Base-by-base conservation (phyloP, 2,888 invertebrate species). In the Carcina quercana region DNA sequence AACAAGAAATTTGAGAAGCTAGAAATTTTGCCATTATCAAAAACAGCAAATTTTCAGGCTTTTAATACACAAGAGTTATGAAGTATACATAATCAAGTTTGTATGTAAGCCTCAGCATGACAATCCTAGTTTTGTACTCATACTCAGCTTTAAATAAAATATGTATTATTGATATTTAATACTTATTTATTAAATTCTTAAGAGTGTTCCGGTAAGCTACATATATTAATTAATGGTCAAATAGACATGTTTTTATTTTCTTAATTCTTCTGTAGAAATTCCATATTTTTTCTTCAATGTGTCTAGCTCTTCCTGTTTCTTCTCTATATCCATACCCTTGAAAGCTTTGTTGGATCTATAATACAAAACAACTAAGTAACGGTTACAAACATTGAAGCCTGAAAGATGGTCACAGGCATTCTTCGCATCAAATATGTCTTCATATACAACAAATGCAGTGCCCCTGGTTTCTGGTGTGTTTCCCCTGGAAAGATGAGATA, bases 371-470 rank as follows among this genome's bases (percentile, higher is more conserved):
- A 99, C 98, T 19, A 99, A 86, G 68, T 99, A 99, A 54, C 99
- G 87, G 74, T 98, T 98, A 69, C 98, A 98, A 15, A 99, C 98
- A 72, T 99, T 99, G 74, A 99, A 99, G 5, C 99, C 99, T 33
- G 97, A 97, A 32, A 99, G 85, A 76, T 99, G 98, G 71, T 99
- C 99, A 76, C 99, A 99, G 3, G 99, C 99, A 85, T 98, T 98
- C 78, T 99, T 99, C 0, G 99, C 99, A 87, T 99, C 99, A 85
- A 99, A 99, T 57, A 99, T 99, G 66, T 99, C 99, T 83, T 99
- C 99, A 74, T 98, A 99, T 0, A 99, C 97, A 28, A 99, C 98
- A 88, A 98, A 99, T 11, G 99, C 99, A 17, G 99, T 99, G 30
- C 99, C 99, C 70, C 97, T 89, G 0, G 98, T 97, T 75, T 99